Conservation (phyloP, 2,888 invertebrate species). For the Clanis bilineata region DNA sequence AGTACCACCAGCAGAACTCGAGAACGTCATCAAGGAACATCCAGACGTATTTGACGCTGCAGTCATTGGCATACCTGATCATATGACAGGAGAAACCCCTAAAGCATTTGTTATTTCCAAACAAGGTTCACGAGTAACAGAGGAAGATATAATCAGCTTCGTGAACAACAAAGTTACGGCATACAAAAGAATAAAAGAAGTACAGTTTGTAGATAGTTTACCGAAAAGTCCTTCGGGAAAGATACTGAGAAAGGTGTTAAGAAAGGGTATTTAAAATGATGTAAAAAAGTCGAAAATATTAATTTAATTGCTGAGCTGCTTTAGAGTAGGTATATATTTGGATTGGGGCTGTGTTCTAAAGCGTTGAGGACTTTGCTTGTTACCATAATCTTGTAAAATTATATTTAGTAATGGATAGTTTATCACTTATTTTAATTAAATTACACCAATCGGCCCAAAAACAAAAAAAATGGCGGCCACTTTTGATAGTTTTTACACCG, state of each 20-base stretch:
- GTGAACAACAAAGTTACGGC: slow-evolving; percentile 84
- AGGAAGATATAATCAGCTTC: slow-evolving; percentile 83
- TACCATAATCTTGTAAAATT: too few species aligned
- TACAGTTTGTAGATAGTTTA: slow-evolving; percentile 85
- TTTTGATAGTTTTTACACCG: too few species aligned
- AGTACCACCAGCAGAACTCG: slow-evolving; percentile 95
- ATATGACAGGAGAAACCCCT: slow-evolving; percentile 87
- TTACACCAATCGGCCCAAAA: too few species aligned
- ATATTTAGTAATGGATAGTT: too few species aligned
- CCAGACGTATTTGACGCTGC: slow-evolving; percentile 90
- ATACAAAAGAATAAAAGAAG: slow-evolving; percentile 88
- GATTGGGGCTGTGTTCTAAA: too few species aligned
- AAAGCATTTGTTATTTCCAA: slow-evolving; percentile 87
- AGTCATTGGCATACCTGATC: slow-evolving; percentile 89
- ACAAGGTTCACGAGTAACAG: slow-evolving; percentile 59
- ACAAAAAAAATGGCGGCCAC: too few species aligned
- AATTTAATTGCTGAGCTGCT: too few species aligned
- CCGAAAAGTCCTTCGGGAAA: slow-evolving; percentile 91
- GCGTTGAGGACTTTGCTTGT: too few species aligned
- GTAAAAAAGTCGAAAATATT: too few species aligned
- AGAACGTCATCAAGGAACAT: slow-evolving; percentile 87
- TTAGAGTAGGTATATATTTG: too few species aligned
- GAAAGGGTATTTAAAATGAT: slow-evolving; percentile 44
- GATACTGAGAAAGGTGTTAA: slow-evolving; percentile 85
- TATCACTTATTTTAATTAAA: too few species aligned